Evolutionary conservation across 2,797 vertebrate genomes (phyloP).

Genomic region (Sebastes kiyomatsui): DNA sequence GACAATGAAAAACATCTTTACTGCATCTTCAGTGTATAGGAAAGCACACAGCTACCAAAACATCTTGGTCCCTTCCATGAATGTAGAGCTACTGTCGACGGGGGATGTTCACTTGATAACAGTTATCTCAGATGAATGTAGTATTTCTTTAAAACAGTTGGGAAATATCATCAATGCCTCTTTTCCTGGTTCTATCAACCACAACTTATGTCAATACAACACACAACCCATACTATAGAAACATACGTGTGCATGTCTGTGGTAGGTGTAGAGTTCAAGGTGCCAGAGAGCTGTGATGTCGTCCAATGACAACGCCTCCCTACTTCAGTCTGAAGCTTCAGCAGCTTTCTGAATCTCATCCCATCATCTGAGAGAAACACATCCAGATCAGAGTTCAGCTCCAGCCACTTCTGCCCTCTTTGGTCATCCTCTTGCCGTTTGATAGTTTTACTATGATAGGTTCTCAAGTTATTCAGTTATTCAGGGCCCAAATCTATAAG

Average conservation of each 20-base stretch:
- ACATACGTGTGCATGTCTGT: background rate
- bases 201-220: background rate
- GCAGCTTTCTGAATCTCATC: background rate
- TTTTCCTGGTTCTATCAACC: background rate
- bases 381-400: conserved; percentile 26
- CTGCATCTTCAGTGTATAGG: background rate
- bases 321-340: background rate
- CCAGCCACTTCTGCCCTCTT: conserved; percentile 38
- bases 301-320: background rate
- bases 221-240: background rate
- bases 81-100: background rate
- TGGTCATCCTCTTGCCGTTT: conserved; percentile 42
- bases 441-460: conserved; percentile 17
- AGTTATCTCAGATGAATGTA: background rate
- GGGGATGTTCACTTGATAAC: background rate
- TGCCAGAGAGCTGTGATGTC: background rate
- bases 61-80: background rate
- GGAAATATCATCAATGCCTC: background rate
- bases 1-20: background rate
- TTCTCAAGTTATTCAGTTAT: background rate
- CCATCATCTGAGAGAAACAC: background rate
- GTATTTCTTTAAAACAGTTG: background rate
- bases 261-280: background rate
- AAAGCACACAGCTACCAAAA: background rate
- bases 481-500: conserved; percentile 77